These are phyloP conservation scores for Cochlearius cochlearius DNA, from an alignment of 2,113 vertebrate genomes.

Conservation along the genomic window DNA sequence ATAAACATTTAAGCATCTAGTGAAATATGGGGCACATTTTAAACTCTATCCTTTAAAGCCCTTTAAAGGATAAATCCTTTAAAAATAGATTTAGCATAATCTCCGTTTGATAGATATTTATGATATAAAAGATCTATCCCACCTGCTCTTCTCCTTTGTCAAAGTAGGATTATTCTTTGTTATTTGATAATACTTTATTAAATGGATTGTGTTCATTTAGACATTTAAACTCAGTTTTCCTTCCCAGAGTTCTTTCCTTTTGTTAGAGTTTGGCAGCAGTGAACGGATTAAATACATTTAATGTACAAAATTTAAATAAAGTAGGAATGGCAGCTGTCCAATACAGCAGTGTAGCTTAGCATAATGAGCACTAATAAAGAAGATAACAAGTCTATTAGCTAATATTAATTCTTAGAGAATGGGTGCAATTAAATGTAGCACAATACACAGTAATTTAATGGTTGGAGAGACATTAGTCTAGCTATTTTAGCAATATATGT, in stretches of 20 bases:
- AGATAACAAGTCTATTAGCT: slow-evolving; percentile 44
- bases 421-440: not conserved
- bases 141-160: not conserved
- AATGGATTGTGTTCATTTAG: not conserved
- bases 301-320: not conserved
- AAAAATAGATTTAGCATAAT: not conserved
- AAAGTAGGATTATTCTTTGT: not conserved
- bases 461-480: not conserved
- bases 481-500: not conserved
- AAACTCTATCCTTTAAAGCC: not conserved
- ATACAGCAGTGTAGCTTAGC: not conserved
- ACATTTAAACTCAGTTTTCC: not conserved
- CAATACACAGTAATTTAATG: not conserved
- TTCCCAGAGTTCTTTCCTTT: not conserved
- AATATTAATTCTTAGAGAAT: not conserved
- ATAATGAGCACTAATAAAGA: slow-evolving; percentile 10
- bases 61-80: not conserved
- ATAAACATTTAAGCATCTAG: not conserved
- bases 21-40: not conserved
- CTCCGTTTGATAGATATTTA: slow-evolving; percentile 4
- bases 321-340: slow-evolving; percentile 32
- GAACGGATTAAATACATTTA: not conserved
- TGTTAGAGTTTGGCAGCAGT: not conserved
- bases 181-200: not conserved
- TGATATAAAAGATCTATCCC: not conserved